phyloP scores from a whole-genome alignment of 1,140 invertebrate species.

The Macrotrachela quadricornifera region DNA sequence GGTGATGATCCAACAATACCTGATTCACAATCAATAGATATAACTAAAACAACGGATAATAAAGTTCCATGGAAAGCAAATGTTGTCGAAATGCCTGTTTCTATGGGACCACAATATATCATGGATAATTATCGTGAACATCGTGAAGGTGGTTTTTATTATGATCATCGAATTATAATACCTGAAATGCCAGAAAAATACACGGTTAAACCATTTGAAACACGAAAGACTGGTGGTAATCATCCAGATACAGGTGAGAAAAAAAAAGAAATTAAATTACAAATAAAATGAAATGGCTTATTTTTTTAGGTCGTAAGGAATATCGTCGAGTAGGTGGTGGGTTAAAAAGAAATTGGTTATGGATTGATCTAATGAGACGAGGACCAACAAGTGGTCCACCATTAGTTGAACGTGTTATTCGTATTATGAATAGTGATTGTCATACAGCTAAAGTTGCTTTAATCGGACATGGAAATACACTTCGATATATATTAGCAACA shows the following conservation, averaged over 20 bases:
- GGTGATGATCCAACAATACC: too few relatives aligned
- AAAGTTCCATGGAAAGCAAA: too few relatives aligned
- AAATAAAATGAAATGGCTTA: too few relatives aligned
- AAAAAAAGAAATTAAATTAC: neutral
- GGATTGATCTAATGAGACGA: constrained; percentile 58
- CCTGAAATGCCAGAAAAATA: constrained; percentile 7
- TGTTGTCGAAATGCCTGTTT: too few relatives aligned
- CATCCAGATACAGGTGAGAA: constrained; percentile 1
- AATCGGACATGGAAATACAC: constrained; percentile 44
- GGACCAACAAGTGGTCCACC: constrained; percentile 39
- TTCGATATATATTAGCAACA: constrained; percentile 70
- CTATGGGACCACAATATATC: too few relatives aligned
- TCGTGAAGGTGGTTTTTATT: constrained; percentile 7
- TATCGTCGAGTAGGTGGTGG: constrained; percentile 52
- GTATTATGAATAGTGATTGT: constrained; percentile 44
- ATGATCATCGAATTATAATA: constrained; percentile 4
- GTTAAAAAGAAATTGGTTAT: constrained; percentile 71
- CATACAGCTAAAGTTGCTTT: constrained; percentile 56
- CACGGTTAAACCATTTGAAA: neutral
- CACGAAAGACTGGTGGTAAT: constrained; percentile 5
- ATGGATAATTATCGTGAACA: too few relatives aligned
- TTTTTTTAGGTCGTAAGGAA: too few relatives aligned
- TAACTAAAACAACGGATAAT: too few relatives aligned
- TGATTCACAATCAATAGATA: too few relatives aligned
- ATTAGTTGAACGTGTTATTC: constrained; percentile 33